Percentiles rank a stretch among this genome's conserved stretches.
Evolutionary conservation across 2,888 invertebrate species (phyloP).

Genomic region (Nudaria mundana): DNA sequence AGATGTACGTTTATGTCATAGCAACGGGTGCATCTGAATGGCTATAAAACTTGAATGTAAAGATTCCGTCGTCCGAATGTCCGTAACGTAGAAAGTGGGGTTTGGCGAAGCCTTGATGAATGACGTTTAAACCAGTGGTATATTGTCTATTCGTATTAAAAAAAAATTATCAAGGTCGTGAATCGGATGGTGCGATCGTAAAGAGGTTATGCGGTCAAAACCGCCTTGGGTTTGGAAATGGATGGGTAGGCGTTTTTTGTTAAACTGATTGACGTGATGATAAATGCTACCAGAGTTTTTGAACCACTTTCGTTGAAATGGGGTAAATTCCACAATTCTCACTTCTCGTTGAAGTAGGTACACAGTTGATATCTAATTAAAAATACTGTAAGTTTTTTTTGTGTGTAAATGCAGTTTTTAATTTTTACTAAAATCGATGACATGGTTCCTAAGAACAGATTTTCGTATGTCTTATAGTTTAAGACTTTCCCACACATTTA

Average conservation of each 20-base stretch:
- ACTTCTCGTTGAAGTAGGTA: no score
- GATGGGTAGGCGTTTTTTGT: slow-evolving; percentile 24
- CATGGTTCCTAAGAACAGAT: no score
- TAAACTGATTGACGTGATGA: no score
- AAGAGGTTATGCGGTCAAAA: slow-evolving; percentile 22
- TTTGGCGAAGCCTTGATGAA: slow-evolving; percentile 3
- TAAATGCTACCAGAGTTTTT: no score
- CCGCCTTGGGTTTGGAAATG: slow-evolving; percentile 16
- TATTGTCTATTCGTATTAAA: slow-evolving; percentile 11
- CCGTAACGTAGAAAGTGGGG: slow-evolving; percentile 26
- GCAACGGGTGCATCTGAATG: slow-evolving; percentile 28
- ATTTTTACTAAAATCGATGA: no score
- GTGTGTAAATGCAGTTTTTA: no score
- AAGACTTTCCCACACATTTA: no score
- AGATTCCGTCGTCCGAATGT: slow-evolving; percentile 23
- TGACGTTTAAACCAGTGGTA: slow-evolving; percentile 9
- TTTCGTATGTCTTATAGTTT: no score
- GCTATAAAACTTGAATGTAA: slow-evolving; percentile 15
- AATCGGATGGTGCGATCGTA: slow-evolving; percentile 14
- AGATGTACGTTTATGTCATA: slow-evolving; percentile 21
- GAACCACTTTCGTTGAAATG: no score
- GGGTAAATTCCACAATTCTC: no score
- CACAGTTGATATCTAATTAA: no score
- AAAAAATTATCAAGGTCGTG: slow-evolving; percentile 24
- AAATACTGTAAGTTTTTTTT: no score